phyloP scores from a whole-genome alignment of 1,140 invertebrate genomes.

The Leptinotarsa lineolata region DNA sequence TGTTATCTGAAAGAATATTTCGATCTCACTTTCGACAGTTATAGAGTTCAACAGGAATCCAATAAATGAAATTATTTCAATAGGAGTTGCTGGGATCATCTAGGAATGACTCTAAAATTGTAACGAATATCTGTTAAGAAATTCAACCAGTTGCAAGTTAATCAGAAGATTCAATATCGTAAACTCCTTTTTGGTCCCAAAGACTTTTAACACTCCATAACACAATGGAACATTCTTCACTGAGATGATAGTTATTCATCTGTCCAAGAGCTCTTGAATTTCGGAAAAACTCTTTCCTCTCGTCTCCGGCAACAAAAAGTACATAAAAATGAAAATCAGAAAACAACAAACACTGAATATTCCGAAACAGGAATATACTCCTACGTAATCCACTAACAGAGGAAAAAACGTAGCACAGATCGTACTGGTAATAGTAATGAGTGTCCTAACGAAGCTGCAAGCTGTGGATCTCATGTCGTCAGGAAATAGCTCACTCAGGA shows the following conservation, averaged over 20 bases:
- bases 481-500: conserved; percentile 12
- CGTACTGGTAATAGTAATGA: background rate
- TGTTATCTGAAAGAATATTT: too few relatives aligned
- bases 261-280: background rate
- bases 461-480: background rate
- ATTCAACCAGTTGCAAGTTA: too few relatives aligned
- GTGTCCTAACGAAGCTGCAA: background rate
- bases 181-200: too few relatives aligned
- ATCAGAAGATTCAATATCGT: too few relatives aligned
- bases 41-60: too few relatives aligned
- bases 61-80: too few relatives aligned
- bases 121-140: too few relatives aligned
- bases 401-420: background rate
- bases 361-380: background rate
- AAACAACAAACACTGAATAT: conserved; percentile 2
- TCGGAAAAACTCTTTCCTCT: conserved; percentile 14
- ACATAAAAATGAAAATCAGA: conserved; percentile 8
- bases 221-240: too few relatives aligned
- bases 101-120: too few relatives aligned
- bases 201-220: too few relatives aligned
- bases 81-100: too few relatives aligned
- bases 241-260: background rate
- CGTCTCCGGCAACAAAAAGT: conserved; percentile 9
- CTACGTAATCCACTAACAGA: background rate
- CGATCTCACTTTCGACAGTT: too few relatives aligned